These are phyloP conservation scores for Scylla paramamosain DNA, from an alignment of 1,140 invertebrate species.

Conservation along the genomic window DNA sequence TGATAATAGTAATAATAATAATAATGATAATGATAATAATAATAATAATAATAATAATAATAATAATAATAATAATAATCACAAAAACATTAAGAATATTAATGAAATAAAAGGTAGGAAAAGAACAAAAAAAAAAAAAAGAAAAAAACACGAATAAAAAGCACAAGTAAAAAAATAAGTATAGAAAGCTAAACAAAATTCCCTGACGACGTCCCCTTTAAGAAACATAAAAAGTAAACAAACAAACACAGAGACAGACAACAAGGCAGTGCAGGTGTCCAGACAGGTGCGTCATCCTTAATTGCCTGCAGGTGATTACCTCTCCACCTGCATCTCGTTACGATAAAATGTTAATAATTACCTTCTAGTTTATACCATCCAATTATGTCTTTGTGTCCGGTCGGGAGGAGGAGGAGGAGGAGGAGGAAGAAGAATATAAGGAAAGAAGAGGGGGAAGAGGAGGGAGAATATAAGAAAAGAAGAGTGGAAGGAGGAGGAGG, in stretches of 20 bases:
- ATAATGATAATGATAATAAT: no score
- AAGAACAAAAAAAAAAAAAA: no score
- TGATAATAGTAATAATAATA: no score
- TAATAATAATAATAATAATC: neutral
- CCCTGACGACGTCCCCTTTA: no score
- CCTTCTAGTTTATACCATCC: neutral
- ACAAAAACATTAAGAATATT: neutral
- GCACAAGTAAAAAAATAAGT: neutral
- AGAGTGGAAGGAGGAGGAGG: neutral
- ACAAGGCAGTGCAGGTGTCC: neutral
- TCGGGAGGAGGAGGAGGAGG: neutral
- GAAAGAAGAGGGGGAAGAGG: no score
- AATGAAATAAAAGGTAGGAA: no score
- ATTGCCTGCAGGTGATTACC: neutral
- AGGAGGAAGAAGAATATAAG: neutral
- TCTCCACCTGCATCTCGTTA: neutral
- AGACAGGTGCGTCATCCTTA: neutral
- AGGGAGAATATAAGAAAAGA: no score
- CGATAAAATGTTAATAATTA: no score
- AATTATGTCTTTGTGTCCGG: neutral
- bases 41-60: no score
- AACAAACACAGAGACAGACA: neutral
- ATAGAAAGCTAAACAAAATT: neutral
- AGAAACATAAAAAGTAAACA: no score
- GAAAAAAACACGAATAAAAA: no score